Base-by-base conservation (phyloP, 2,113 vertebrate species). In the Brachyistius frenatus region DNA sequence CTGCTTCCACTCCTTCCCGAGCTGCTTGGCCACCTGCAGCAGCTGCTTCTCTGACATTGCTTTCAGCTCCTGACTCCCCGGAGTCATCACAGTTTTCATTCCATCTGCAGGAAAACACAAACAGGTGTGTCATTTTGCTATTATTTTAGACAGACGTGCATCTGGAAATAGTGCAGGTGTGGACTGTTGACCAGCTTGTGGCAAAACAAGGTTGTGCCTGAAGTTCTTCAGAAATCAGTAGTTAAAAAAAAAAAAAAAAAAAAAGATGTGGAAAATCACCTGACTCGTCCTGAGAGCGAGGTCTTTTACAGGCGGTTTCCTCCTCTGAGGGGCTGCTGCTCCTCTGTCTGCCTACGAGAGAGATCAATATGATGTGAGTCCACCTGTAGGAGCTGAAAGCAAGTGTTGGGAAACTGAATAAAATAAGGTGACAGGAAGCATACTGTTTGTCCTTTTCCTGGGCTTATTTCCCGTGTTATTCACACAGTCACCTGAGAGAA, bases 1-100 rank as follows among this genome's bases (percentile, higher is more conserved):
- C 63, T 95, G 88, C 70, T 93, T 90, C 96, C 96, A 96, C 66
- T 93, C 93, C 62, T 88, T 92, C 10, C 94, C 96, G 23, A 96
- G 89, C 13, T 73, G 80, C 79, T 86, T 92, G 32, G 95, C 95
- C 0, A 97, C 73, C 32, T 14, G 66, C 86, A 96, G 91, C 60
- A 96, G 91, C 89, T 96, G 93, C 7, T 90, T 78, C 33, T 96
- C 96, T 0, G 95, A 94, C 58, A 96, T 72, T 3, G 85, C 60
- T 3, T 76, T 23, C 23, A 23, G 23, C 23, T 23, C 23, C 23
- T 23, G 23, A 23, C 23, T 82, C 16, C n/a, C n/a, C 56, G 5
- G 50, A 77, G 41, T 52, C 5, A 0, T 66, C 23, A 3, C 80
- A 0, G 53, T 1, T 73, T 86, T 86, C 2, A 44, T 5, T 31